A percentile compares a stretch with the other conserved stretches of the same genome.
Evolutionary conservation across 2,113 vertebrate genomes (phyloP).

Genomic region (Eptesicus fuscus): DNA sequence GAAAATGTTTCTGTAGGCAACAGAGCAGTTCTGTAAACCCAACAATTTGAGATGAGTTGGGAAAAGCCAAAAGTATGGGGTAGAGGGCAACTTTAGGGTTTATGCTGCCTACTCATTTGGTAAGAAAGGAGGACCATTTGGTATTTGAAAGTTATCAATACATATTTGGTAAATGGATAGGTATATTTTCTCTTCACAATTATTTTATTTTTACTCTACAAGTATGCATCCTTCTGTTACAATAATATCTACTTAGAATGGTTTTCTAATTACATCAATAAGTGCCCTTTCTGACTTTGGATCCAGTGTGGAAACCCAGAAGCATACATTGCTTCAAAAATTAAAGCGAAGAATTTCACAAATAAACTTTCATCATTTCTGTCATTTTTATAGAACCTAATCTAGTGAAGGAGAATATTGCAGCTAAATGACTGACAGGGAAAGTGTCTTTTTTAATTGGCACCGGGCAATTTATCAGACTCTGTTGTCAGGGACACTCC

Average conservation of each 20-base stretch:
- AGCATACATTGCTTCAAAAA: background rate
- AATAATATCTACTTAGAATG: slow-evolving; percentile 13
- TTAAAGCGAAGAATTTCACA: slow-evolving; percentile 46
- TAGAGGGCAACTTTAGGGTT: background rate
- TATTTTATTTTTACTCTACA: background rate
- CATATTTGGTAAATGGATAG: background rate
- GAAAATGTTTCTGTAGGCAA: background rate
- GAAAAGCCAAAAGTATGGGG: background rate
- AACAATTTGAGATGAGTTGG: background rate
- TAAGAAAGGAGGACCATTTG: background rate
- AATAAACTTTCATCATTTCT: slow-evolving; percentile 75
- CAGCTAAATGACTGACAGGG: slow-evolving; percentile 70
- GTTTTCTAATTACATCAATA: background rate
- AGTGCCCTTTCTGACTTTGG: background rate
- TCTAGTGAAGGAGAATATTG: slow-evolving; percentile 63
- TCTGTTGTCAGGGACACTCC: slow-evolving; percentile 60
- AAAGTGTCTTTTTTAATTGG: slow-evolving; percentile 81
- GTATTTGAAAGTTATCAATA: background rate
- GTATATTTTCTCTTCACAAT: background rate
- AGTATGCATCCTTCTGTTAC: background rate
- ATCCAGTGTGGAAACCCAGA: background rate
- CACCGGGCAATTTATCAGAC: slow-evolving; percentile 74
- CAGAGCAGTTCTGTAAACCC: background rate
- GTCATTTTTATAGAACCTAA: slow-evolving; percentile 75
- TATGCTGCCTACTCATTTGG: background rate